Evolutionary conservation across 2,113 vertebrate species (phyloP).

Genomic region (Pipra filicauda): DNA sequence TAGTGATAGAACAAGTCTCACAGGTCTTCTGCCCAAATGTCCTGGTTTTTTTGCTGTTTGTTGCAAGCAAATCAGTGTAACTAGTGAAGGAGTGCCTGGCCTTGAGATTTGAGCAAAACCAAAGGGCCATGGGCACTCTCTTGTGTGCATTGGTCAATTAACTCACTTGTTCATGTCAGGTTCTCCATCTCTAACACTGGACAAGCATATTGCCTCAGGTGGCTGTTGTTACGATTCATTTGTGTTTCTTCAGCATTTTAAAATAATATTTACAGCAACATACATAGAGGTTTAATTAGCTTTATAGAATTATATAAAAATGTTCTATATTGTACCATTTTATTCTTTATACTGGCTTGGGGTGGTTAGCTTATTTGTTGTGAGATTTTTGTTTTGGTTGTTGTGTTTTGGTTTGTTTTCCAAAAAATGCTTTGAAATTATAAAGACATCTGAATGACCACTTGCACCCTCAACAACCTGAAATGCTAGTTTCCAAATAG

Average conservation of each 20-base stretch:
- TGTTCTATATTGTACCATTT: not conserved
- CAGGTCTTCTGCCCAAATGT: not conserved
- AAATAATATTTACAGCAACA: not conserved
- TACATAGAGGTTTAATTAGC: not conserved
- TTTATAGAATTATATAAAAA: not conserved
- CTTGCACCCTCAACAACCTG: not conserved
- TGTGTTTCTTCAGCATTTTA: not conserved
- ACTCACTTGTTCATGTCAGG: not conserved
- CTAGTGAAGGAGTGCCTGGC: not conserved
- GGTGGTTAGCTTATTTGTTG: not conserved
- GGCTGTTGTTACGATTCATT: not conserved
- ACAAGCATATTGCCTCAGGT: not conserved
- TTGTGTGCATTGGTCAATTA: not conserved
- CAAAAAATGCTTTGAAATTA: not conserved
- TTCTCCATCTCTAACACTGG: not conserved
- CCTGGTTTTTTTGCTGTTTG: not conserved
- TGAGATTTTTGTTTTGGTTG: not conserved
- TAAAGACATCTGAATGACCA: not conserved
- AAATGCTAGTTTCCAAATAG: not conserved
- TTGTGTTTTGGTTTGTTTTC: not conserved
- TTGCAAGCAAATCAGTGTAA: not conserved
- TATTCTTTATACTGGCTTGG: not conserved
- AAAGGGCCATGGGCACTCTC: not conserved
- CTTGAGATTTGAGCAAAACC: not conserved
- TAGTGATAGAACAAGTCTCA: not conserved